Conservation (phyloP, 1,140 invertebrate genomes). For the Sipha flava region DNA sequence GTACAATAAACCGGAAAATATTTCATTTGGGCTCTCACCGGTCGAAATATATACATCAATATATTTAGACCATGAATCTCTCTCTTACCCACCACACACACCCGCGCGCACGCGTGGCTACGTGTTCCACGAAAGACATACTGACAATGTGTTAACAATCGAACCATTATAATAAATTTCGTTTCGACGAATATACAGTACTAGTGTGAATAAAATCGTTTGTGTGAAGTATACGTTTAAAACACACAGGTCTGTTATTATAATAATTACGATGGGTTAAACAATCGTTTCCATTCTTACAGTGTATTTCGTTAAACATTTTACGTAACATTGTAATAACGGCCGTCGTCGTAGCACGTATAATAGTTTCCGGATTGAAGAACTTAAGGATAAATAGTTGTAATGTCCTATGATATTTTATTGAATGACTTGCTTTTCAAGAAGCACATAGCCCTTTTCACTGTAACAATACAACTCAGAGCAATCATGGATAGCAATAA, state of each 20-base stretch:
- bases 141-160: background rate
- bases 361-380: background rate
- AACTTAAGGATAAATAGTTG: too few species aligned
- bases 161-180: background rate
- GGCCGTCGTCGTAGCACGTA: background rate
- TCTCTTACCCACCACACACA: too few species aligned
- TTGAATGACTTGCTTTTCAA: too few species aligned
- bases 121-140: background rate
- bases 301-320: background rate
- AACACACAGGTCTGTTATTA: background rate
- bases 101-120: background rate
- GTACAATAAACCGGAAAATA: too few species aligned
- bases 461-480: too few species aligned
- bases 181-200: background rate
- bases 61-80: background rate
- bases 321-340: background rate
- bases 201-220: background rate
- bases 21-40: too few species aligned
- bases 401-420: too few species aligned
- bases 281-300: background rate
- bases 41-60: too few species aligned
- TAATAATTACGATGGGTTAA: conserved; percentile 10
- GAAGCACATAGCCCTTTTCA: too few species aligned
- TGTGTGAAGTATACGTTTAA: background rate
- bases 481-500: too few species aligned